Base-by-base conservation (phyloP, 2,113 vertebrate genomes). In the Girardinichthys multiradiatus region DNA sequence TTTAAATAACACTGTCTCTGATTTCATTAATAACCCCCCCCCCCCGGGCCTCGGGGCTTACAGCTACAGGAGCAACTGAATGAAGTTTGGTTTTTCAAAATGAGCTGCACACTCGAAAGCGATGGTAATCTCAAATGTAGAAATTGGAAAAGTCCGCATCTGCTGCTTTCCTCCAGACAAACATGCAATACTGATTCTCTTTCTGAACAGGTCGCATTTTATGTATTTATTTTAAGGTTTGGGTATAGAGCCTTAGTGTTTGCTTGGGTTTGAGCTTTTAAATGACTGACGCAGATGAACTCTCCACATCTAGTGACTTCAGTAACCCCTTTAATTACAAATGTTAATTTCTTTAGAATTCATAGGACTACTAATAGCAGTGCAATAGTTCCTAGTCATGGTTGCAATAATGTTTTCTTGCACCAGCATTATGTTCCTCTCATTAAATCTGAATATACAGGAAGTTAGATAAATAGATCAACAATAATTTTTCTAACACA, bases 1-100 rank as follows among this genome's bases (percentile, higher is more conserved):
- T 90, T 92, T 91, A 89, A 93, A 92, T 90, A 91, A 90, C 90
- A 89, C 87, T 88, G 85, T 85, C 92, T 91, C 85, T 89, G 87
- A 76, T 91, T 92, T 91, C 83, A 92, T 92, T 92, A 90, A 90
- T 89, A 86, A 82, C 86, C 84, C 33, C 30, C 33, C 3, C 31
- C 21, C 24, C 29, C 39, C 37, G 87, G 72, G 89, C 92, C 90
- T 74, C 58, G 35, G 87, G 92, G 86, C 85, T 80, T 54, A 73
- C 82, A 72, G 88, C 87, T 74, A 76, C 76, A 82, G 85, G 88
- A 67, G 84, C 64, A 24, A 62, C 85, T 86, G 86, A 90, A 89
- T 90, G 80, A 88, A 90, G 85, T 90, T 90, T 81, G 85, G 86
- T 88, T 91, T 89, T 84, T 90, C 79, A 85, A 91, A 93, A 90